phyloP scores from a whole-genome alignment of 2,888 invertebrate species.

The Xestia xanthographa region DNA sequence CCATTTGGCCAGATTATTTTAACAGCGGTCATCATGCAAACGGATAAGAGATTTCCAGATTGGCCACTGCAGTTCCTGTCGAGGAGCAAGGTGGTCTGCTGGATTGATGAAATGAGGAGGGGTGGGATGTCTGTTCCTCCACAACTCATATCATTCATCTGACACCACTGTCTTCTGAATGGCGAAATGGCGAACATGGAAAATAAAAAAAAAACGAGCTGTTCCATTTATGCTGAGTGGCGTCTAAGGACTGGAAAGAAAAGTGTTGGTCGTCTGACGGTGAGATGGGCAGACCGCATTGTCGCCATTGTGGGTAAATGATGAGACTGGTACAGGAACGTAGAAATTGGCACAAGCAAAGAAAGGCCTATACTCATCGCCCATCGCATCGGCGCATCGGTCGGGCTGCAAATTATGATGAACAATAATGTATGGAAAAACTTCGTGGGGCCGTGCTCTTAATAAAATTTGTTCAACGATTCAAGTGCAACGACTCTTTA shows the following conservation, averaged over 20 bases:
- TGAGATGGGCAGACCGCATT: not conserved
- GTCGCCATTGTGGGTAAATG: not conserved
- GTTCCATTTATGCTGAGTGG: not conserved
- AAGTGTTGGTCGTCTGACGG: not conserved
- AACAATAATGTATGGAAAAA: not conserved
- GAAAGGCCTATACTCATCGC: no score
- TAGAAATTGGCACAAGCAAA: not conserved
- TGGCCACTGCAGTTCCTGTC: no score
- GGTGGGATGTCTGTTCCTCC: no score
- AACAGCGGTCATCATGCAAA: no score
- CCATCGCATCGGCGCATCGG: no score
- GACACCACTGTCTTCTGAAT: no score
- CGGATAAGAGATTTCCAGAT: no score
- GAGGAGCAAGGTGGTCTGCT: no score
- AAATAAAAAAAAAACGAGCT: not conserved
- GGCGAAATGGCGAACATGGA: not conserved
- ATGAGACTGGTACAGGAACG: not conserved
- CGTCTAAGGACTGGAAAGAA: not conserved
- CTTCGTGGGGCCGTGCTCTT: not conserved
- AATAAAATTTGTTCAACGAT: not conserved
- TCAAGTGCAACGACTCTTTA: not conserved
- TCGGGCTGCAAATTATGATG: not conserved
- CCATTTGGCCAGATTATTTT: no score
- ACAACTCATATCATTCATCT: no score
- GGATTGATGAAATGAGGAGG: no score